Evolutionary conservation across 2,888 invertebrate species (phyloP), one percentile per base, ranked within the genome.

Genomic region (Zootermopsis nevadensis): DNA sequence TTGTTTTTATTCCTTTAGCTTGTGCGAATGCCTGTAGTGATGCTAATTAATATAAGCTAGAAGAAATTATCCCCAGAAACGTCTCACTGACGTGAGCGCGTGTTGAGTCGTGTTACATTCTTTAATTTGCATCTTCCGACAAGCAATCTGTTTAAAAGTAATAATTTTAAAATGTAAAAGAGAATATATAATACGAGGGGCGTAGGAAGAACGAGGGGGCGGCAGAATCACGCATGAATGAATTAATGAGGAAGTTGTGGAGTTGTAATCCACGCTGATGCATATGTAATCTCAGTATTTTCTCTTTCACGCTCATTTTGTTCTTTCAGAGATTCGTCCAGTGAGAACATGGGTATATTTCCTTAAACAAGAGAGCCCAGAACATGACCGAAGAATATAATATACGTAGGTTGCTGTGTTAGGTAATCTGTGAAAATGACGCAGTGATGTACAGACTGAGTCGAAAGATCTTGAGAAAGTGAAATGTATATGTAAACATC

Each of bases 161-260:
- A 69, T 27, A 33, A 74, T 38, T 74, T 38, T 74, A 74, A 74
- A 74, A 42, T 74, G n/a, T 74, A 42, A 38, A 24, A 74, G 42
- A 38, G 22, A 60, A 60, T 24, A 60, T 27, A 33, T 27, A 30
- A 33, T 31, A 6, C 1, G 66, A 27, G 27, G 27, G 12, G 66
- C 27, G 19, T n/a, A 30, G 48, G 60, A 12, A 15, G 4, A n/a
- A n/a, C 6, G n/a, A 60, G 60, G n/a, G n/a, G n/a, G 60, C 1
- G 60, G 27, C 2, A 60, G 27, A 60, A 27, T 33, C 33, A 22
- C 19, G 74, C 74, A 38, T 74, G 74, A 74, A 74, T 74, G 74
- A 74, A 74, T 74, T 74, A 74, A 4, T 74, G 38, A 24, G n/a
- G n/a, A 74, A 74, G 42, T 74, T 42, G 35, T 38, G 35, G 24